These are phyloP conservation scores for Semnornis frantzii DNA, from an alignment of 2,113 vertebrate genomes.

Conservation along the genomic window DNA sequence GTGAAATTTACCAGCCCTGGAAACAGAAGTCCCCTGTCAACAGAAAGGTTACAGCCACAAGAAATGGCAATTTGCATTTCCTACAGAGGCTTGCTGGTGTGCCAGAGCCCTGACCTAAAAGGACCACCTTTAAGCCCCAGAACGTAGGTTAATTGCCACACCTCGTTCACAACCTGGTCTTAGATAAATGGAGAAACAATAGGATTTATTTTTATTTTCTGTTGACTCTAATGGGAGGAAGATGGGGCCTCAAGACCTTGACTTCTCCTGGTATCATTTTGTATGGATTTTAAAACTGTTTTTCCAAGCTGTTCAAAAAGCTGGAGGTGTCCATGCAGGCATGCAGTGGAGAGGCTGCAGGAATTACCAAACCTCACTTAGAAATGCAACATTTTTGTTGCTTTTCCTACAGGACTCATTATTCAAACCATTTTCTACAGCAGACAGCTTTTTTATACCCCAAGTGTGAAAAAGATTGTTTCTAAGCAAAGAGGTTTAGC, in stretches of 20 bases:
- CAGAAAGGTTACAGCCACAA: background rate
- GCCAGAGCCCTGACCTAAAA: slow-evolving; percentile 24
- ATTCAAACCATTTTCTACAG: background rate
- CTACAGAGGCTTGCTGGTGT: slow-evolving; percentile 4
- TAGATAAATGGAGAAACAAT: slow-evolving; percentile 42
- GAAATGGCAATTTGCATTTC: slow-evolving; percentile 20
- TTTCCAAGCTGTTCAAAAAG: background rate
- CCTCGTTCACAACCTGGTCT: background rate
- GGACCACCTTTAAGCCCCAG: background rate
- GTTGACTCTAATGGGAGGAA: slow-evolving; percentile 22
- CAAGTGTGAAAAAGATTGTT: background rate
- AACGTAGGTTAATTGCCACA: slow-evolving; percentile 8
- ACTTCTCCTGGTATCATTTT: slow-evolving; percentile 29
- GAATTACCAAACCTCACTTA: background rate
- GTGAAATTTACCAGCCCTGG: slow-evolving; percentile 36
- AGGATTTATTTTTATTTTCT: slow-evolving; percentile 63
- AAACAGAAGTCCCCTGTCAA: slow-evolving; percentile 17
- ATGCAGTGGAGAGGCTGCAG: background rate
- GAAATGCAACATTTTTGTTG: background rate
- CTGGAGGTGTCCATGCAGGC: background rate
- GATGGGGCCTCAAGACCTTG: slow-evolving; percentile 18
- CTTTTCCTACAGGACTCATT: background rate
- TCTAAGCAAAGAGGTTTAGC: background rate
- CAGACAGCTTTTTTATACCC: background rate
- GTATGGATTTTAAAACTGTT: background rate